Evolutionary conservation across 2,113 vertebrate genomes (phyloP), one percentile per base, ranked within the genome.

Genomic region (Pelodiscus sinensis): DNA sequence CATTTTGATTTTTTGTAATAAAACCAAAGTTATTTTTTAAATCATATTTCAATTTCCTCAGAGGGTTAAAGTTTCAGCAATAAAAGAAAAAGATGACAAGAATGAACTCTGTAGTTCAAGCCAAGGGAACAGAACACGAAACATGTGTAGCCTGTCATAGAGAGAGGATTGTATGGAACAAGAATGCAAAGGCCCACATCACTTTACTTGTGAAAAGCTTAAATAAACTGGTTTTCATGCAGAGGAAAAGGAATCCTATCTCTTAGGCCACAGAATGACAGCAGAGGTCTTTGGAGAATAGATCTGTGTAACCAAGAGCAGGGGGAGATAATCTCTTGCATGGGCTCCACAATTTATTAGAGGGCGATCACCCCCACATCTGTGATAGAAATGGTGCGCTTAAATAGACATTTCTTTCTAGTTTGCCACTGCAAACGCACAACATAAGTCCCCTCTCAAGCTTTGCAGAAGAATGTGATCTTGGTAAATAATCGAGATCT

Each of bases 221-320:
- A 90, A 85, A 60, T 86, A 94, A 95, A 92, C 10, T 92, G 86
- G 38, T 38, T 92, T 81, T 80, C 87, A 87, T 44, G 35, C 22
- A 90, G 58, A 9, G 88, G 22, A 15, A 8, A 80, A 57, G 9
- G 84, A 83, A 24, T 65, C 27, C 79, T 73, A 80, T 79, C 35
- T 81, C 55, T 78, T 78, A 21, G 58, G 58, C 79, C 86, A 51
- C 14, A 92, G 15, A 79, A 15, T 14, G 60, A 38, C 68, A 92
- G 54, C 77, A 86, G 79, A 94, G 8, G 87, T 15, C 55, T 82
- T 80, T 38, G 35, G 87, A 8, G 38, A 75, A 75, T 25, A 88
- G 35, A 62, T 85, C 79, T 88, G 15, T 52, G 62, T 0, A 4
- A 38, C 16, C 79, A 68, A 68, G 54, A 75, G 84, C 75, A 89